phyloP scores from a whole-genome alignment of 2,888 invertebrate genomes.

The Bombylius discolor region DNA sequence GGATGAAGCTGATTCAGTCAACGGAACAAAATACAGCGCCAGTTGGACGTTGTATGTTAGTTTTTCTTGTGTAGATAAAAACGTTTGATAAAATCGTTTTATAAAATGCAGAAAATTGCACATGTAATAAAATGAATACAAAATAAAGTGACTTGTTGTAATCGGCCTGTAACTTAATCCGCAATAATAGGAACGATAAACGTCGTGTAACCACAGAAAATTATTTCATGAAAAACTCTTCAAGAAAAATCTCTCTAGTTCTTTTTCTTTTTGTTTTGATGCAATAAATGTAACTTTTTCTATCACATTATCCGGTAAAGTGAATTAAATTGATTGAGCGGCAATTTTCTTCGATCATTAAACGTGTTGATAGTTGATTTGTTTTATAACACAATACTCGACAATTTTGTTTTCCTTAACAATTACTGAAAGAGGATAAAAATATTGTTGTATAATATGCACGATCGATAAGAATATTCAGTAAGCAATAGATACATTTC shows the following conservation, averaged over 20 bases:
- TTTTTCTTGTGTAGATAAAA: slow-evolving; percentile 7
- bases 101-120: slow-evolving; percentile 1
- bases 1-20: background rate
- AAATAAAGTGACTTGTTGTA: background rate
- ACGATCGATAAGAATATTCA: no score
- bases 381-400: background rate
- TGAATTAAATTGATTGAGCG: slow-evolving; percentile 3
- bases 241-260: background rate
- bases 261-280: no score
- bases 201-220: background rate
- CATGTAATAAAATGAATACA: background rate
- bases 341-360: background rate
- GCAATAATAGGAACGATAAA: no score
- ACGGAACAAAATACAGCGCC: slow-evolving; percentile 1
- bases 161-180: background rate
- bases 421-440: background rate
- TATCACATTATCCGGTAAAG: background rate
- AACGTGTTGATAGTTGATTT: background rate
- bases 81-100: slow-evolving; percentile 4
- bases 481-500: no score
- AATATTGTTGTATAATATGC: no score
- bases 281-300: background rate
- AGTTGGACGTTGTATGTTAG: slow-evolving; percentile 4
- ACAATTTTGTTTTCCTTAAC: background rate
- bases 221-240: background rate